phyloP scores from a whole-genome alignment of 2,888 invertebrate genomes.

The Athrips mouffetella region DNA sequence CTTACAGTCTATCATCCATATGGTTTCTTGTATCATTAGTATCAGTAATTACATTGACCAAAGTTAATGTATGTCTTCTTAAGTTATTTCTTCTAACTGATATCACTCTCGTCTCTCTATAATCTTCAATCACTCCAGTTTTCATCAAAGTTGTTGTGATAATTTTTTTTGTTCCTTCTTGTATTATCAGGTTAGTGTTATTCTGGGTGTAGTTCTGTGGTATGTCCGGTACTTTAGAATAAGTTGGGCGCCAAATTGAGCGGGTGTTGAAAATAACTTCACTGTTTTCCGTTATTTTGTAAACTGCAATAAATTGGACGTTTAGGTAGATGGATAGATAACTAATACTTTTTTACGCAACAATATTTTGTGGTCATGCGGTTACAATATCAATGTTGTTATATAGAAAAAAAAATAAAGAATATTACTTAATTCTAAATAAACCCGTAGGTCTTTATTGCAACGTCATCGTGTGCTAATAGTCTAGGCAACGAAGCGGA shows the following conservation, averaged over 20 bases:
- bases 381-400: no score
- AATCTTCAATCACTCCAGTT: slow-evolving; percentile 48
- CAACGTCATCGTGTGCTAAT: no score
- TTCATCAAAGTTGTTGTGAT: slow-evolving; percentile 22
- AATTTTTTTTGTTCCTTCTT: slow-evolving; percentile 11
- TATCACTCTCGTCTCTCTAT: slow-evolving; percentile 41
- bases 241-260: slow-evolving; percentile 41
- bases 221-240: neutral
- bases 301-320: no score
- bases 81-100: slow-evolving; percentile 48
- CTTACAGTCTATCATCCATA: slow-evolving; percentile 63
- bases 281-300: slow-evolving; percentile 49
- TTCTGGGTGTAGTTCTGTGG: neutral
- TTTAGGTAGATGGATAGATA: no score
- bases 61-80: slow-evolving; percentile 46
- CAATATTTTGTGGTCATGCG: no score
- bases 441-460: no score
- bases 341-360: no score
- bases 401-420: no score
- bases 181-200: neutral
- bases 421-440: no score
- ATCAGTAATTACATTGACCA: slow-evolving; percentile 61
- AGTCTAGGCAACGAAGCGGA: no score
- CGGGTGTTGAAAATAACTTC: slow-evolving; percentile 47
- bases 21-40: slow-evolving; percentile 59